Base-by-base conservation (phyloP, 2,888 invertebrate genomes). In the Agrilus mali region DNA sequence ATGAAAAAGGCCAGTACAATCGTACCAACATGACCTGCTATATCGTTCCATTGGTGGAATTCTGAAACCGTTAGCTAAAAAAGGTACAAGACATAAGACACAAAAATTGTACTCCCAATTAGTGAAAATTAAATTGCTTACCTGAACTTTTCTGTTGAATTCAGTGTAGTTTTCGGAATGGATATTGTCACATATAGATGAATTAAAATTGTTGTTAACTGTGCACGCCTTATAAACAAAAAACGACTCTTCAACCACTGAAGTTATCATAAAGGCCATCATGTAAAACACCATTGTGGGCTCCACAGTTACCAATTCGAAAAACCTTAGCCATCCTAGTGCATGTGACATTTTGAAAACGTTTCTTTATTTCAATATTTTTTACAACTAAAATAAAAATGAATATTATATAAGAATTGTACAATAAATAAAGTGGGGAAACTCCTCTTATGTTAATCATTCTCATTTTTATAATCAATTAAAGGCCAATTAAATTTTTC, bases 241-340 rank as follows among this genome's bases (percentile, higher is more conserved):
- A 56, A 86, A 83, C 22, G 82, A 77, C 60, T 86, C 85, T 56
- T 88, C 86, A 31, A 84, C 74, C 1, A 88, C 86, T 45, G 76
- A 78, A 3, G 87, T 88, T 40, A 78, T 72, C 84, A 86, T 86
- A 56, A 78, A 85, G 1, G 88, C 86, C 72, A 88, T 77, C 87
- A 92, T 89, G 60, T 88, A 92, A 2, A 90, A 68, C 60, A 89
- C 84, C 78, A 92, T 79, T 0, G 86, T 76, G 0, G 92, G 90
- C 59, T 93, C 92, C 16, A 92, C 86, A 0, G 88, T 81, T 42
- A 86, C 43, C 10, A 46, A 15, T 13, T n/a, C 27, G 14, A 48
- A 13, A 27, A 38, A 41, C 10, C 40, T 37, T 20, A 20, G 34
- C 16, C 40, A 2, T 22, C 34, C 40, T 3, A 32, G 20, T 15